Percentiles rank a stretch among this genome's conserved stretches.
Conservation (phyloP, 35 echinoderm and acorn worm genomes). For the Acanthaster planci region DNA sequence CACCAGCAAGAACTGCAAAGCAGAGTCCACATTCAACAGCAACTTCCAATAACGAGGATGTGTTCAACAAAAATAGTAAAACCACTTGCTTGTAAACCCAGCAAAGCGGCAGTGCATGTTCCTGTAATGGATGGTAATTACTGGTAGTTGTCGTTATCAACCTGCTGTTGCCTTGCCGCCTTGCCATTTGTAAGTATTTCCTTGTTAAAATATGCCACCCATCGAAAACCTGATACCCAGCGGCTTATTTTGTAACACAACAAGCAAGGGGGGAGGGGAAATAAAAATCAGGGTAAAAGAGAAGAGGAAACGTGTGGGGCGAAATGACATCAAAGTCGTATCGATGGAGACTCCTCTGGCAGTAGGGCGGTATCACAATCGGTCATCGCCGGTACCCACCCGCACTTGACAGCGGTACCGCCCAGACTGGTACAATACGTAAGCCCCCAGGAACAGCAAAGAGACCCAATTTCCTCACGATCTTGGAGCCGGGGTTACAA, state of each 20-base stretch:
- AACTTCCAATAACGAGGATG: too few relatives aligned
- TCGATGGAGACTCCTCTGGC: constrained; percentile 4
- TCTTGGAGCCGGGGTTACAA: neutral
- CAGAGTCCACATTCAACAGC: too few relatives aligned
- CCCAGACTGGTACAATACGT: neutral
- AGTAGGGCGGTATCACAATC: constrained; percentile 10
- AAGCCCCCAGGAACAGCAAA: neutral
- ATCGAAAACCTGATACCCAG: neutral
- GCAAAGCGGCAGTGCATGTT: too few relatives aligned
- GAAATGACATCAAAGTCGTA: constrained; percentile 26
- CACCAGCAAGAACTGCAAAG: too few relatives aligned
- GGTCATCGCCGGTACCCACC: neutral
- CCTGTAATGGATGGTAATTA: too few relatives aligned
- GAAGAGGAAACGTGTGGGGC: constrained; percentile 24
- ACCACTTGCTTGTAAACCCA: too few relatives aligned
- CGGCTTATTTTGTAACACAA: constrained; percentile 28
- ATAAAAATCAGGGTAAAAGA: neutral
- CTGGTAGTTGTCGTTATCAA: too few relatives aligned
- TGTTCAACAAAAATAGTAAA: too few relatives aligned
- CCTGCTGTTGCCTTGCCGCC: too few relatives aligned
- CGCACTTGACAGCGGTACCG: constrained; percentile 18
- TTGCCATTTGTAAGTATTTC: constrained; percentile 3
- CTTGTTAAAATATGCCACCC: constrained; percentile 1
- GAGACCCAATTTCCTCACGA: constrained; percentile 28
- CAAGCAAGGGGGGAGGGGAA: neutral